These are phyloP conservation scores for Epinephelus fuscoguttatus DNA, from an alignment of 2,113 vertebrate genomes.

Conservation along the genomic window DNA sequence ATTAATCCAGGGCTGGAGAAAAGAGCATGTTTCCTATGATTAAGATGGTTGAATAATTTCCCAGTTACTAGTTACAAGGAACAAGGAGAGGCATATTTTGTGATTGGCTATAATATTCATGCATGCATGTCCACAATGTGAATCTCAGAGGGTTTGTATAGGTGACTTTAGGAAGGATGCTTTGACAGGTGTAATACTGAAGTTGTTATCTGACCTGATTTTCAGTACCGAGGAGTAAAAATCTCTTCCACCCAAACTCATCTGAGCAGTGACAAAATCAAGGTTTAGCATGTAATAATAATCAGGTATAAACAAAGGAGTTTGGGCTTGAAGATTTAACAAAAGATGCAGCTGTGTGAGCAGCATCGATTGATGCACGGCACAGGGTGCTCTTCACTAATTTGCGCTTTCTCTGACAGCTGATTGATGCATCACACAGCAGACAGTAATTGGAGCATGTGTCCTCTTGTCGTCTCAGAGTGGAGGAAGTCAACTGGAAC, in stretches of 20 bases:
- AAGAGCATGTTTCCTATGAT: neutral
- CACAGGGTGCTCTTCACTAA: conserved; percentile 39
- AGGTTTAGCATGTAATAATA: neutral
- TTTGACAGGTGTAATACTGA: neutral
- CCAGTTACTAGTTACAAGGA: neutral
- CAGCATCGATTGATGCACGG: conserved; percentile 30
- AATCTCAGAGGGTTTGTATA: neutral
- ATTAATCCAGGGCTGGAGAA: neutral
- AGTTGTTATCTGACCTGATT: neutral
- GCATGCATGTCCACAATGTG: too few species aligned
- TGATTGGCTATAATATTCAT: neutral
- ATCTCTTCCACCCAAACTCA: neutral
- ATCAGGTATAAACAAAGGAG: conserved; percentile 10
- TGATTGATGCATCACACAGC: conserved; percentile 62
- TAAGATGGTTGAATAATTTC: neutral
- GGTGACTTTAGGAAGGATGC: neutral
- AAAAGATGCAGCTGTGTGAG: conserved; percentile 37
- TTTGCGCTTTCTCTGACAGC: conserved; percentile 58
- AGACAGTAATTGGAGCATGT: conserved; percentile 72
- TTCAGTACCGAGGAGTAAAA: too few species aligned
- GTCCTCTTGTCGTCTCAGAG: conserved; percentile 84
- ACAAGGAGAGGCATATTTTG: neutral
- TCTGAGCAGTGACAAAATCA: neutral
- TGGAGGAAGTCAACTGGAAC: conserved; percentile 98
- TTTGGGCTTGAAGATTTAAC: conserved; percentile 28